Evolutionary conservation across 2,797 vertebrate genomes (phyloP).

Genomic region (Crocodylus rhombifer): DNA sequence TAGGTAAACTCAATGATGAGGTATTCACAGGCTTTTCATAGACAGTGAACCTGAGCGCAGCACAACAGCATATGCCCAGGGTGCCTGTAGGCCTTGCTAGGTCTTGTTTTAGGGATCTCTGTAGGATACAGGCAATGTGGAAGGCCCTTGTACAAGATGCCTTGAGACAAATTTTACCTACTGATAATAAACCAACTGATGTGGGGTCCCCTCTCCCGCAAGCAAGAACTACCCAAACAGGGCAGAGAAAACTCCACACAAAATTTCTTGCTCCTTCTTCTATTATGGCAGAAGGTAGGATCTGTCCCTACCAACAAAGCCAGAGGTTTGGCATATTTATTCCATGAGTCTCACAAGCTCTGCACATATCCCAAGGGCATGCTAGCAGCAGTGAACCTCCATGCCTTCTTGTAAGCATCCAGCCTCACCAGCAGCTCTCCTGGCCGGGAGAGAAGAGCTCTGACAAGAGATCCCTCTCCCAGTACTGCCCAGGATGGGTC

Average conservation of each 20-base stretch:
- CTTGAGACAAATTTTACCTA: background rate
- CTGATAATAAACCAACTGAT: rapidly evolving
- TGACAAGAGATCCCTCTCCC: background rate
- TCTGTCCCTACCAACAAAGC: background rate
- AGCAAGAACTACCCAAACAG: background rate
- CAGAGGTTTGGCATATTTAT: background rate
- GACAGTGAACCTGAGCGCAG: too few relatives aligned
- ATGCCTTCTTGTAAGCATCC: rapidly evolving
- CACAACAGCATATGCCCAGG: too few relatives aligned
- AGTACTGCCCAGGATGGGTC: background rate
- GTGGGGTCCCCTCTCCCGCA: rapidly evolving
- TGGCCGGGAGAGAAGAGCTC: background rate
- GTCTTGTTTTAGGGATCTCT: background rate
- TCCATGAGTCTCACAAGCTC: background rate
- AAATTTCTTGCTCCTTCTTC: rapidly evolving
- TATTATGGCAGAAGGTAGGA: rapidly evolving
- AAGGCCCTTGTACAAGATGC: background rate
- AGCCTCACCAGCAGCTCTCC: background rate
- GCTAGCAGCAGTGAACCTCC: background rate
- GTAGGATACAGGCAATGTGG: background rate
- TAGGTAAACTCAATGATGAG: too few relatives aligned
- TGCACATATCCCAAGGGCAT: background rate
- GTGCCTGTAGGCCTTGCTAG: background rate
- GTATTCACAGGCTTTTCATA: too few relatives aligned
- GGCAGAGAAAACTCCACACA: rapidly evolving